These are phyloP conservation scores for Rhadina sibilatrix DNA, from an alignment of 2,113 vertebrate genomes.

Conservation along the genomic window DNA sequence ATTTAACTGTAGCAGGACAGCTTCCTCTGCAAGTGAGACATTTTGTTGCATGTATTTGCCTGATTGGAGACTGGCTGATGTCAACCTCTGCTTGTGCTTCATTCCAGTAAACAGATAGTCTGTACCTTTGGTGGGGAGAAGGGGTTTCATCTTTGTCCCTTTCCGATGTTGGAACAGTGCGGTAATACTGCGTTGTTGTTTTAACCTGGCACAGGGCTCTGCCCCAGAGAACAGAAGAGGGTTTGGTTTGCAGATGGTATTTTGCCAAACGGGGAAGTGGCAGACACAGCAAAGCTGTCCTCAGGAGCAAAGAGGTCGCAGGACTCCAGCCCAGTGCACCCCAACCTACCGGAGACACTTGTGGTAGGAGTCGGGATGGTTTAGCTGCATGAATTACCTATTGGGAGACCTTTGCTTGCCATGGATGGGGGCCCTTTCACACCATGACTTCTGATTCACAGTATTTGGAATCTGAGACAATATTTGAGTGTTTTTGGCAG, in stretches of 20 bases:
- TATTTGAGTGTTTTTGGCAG: neutral
- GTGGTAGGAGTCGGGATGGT: conserved; percentile 50
- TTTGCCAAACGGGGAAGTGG: conserved; percentile 91
- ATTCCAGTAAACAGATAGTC: neutral
- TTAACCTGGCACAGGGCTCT: conserved; percentile 70
- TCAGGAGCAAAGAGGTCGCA: conserved; percentile 76
- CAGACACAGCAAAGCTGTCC: conserved; percentile 84
- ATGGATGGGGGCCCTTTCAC: neutral
- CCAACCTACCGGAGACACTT: conserved; percentile 7
- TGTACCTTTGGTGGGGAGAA: neutral
- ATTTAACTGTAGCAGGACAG: neutral
- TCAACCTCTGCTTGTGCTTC: neutral
- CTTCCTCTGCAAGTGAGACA: neutral
- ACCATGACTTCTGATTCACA: neutral
- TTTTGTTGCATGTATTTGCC: neutral
- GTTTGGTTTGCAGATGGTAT: conserved; percentile 97
- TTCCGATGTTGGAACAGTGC: neutral
- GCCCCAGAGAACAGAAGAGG: conserved; percentile 85
- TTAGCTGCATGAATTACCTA: neutral
- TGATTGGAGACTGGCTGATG: neutral
- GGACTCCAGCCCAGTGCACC: conserved; percentile 69
- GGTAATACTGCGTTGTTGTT: neutral
- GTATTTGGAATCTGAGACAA: neutral
- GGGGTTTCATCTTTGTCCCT: neutral
- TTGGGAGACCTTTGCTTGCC: neutral